Evolutionary conservation across 1,140 invertebrate species (phyloP).

Genomic region (Diploscapter pachys): DNA sequence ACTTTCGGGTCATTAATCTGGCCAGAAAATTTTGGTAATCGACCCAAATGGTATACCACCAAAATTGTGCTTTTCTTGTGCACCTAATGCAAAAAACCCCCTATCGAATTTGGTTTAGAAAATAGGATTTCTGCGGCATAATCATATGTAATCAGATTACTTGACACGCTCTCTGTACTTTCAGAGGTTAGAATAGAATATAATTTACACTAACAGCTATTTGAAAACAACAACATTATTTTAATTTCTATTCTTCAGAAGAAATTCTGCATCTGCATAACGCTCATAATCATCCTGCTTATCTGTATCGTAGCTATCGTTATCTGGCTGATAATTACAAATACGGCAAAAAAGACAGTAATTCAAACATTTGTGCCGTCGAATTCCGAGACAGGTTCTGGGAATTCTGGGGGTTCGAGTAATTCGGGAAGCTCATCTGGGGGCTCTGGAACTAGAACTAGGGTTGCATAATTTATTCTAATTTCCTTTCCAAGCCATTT

Average conservation of each 20-base stretch:
- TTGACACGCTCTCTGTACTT: conserved; percentile 3
- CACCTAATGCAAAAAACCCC: not conserved
- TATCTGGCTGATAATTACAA: conserved; percentile 49
- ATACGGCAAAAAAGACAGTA: conserved; percentile 11
- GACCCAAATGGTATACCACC: not conserved
- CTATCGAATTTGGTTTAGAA: not conserved
- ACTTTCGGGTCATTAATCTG: not conserved
- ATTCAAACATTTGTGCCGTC: conserved; percentile 10
- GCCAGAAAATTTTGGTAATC: not conserved
- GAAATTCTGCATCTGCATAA: conserved; percentile 50
- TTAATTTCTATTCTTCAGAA: conserved; percentile 43
- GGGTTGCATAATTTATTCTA: conserved; percentile 19
- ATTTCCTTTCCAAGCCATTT: conserved; percentile 1
- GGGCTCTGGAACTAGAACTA: not conserved
- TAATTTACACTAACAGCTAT: conserved; percentile 9
- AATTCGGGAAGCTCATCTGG: not conserved
- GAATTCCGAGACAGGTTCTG: not conserved
- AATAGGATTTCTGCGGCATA: not conserved
- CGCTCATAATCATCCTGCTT: conserved; percentile 43
- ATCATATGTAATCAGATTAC: not conserved
- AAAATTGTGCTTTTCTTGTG: not conserved
- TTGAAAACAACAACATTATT: conserved; percentile 3
- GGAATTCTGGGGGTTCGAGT: conserved; percentile 3
- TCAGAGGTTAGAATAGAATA: not conserved
- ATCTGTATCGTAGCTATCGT: conserved; percentile 49